Evolutionary conservation across 2,888 invertebrate species (phyloP), one percentile per base, ranked within the genome.

Genomic region (Megastigmus dorsalis): DNA sequence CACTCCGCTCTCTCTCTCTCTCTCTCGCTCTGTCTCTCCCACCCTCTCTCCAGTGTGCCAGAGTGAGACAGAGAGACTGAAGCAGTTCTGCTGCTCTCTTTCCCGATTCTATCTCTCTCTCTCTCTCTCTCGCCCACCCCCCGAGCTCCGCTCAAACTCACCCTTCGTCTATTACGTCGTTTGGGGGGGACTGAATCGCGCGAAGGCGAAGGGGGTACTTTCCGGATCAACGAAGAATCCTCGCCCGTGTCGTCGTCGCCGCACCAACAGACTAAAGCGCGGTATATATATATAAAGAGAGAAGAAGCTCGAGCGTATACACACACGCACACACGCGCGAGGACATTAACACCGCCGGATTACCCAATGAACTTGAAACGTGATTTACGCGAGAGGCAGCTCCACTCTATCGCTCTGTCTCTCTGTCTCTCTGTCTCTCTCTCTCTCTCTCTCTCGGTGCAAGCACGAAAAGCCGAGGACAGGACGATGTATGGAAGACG

Each of bases 271-370:
- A 28, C 23, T 30, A 9, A 18, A 36, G 65, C 55, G 68, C 50
- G 33, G 68, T n/a, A n/a, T n/a, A n/a, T n/a, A n/a, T n/a, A 52
- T 26, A 57, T 74, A 79, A 74, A 52, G 55, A 66, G 62, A 70
- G 55, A 75, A 76, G 75, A 79, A 80, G 78, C 81, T 76, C 78
- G 75, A 78, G 57, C n/a, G 70, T 78, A 76, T 59, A 79, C 80
- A 80, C 82, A 79, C 80, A 80, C 82, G n/a, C n/a, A n/a, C n/a
- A n/a, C n/a, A n/a, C n/a, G n/a, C n/a, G 81, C 78, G 81, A 81
- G 82, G 81, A 83, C 84, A 85, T 87, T 86, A 87, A 87, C 86
- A 85, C 85, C 82, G 78, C 48, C 70, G 86, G 86, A 87, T 87
- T 86, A 87, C 85, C 82, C 84, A 83, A 86, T 85, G 84, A 86